Conservation (phyloP, 1,140 invertebrate genomes). For the Drosophila bocqueti region DNA sequence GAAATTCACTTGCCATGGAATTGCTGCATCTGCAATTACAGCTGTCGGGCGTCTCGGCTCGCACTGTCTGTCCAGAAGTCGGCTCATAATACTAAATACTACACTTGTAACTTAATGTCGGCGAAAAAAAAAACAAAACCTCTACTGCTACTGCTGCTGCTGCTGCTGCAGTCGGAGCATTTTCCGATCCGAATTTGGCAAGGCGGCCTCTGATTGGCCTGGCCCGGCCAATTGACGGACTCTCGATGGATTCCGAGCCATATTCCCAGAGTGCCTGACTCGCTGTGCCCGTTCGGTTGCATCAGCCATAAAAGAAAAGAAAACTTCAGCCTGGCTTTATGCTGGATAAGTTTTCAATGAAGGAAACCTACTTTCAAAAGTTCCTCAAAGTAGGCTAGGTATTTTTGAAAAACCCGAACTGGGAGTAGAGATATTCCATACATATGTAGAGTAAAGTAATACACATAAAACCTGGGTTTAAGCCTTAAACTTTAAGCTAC, state of each 20-base stretch:
- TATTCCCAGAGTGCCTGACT: constrained; percentile 45
- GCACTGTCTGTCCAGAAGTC: constrained; percentile 16
- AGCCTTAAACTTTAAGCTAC: background rate
- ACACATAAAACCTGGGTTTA: background rate
- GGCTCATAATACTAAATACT: constrained; percentile 56
- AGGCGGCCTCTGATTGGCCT: constrained; percentile 38
- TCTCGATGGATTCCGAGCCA: constrained; percentile 42
- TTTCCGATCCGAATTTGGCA: constrained; percentile 43
- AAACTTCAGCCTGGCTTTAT: constrained; percentile 20
- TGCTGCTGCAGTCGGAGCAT: constrained; percentile 19
- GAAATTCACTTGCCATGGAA: constrained; percentile 71
- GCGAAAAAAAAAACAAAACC: constrained; percentile 22
- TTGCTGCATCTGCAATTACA: constrained; percentile 81
- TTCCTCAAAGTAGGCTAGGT: constrained; percentile 10
- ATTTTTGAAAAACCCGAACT: background rate
- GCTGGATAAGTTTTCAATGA: background rate
- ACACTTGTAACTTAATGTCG: constrained; percentile 58
- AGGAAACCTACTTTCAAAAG: background rate
- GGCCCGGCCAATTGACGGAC: constrained; percentile 48
- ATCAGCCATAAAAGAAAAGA: constrained; percentile 56
- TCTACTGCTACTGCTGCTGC: background rate
- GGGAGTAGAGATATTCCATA: background rate
- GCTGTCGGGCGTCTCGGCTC: constrained; percentile 26
- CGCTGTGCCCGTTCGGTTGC: constrained; percentile 47
- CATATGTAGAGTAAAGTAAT: background rate